Base-by-base conservation (phyloP, 2,113 vertebrate species). In the Notarius lentiginosus region DNA sequence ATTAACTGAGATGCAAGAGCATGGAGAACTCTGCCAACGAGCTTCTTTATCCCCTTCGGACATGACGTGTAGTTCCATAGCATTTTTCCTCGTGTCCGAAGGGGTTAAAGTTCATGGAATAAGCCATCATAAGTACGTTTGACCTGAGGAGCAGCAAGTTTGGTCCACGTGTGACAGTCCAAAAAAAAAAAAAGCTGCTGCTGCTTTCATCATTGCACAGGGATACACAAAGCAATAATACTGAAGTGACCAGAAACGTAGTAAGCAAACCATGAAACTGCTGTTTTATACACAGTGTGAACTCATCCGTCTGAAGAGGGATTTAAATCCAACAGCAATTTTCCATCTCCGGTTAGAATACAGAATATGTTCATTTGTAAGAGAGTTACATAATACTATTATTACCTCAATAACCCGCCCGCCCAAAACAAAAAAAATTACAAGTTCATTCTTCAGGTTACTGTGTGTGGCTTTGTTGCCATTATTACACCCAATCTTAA, bases 101-200 rank as follows among this genome's bases (percentile, higher is more conserved):
- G 41, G 41, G 41, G 41, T 41, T 41, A 41, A 41, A 75, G 17
- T 75, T 75, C 2, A 2, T 47, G 70, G 22, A 76, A 51, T 2
- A 76, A 76, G 51, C 12, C 6, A 15, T 41, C 4, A 4, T 41
- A 41, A 41, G 41, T 41, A 14, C 14, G n/a, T 34, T 41, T 63
- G 60, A 55, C 84, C 73, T 77, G 73, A 77, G 58, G 47, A 85
- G n/a, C 73, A 47, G 84, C 15, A 1, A 85, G 14, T 58, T 53
- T 41, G 14, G 77, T 56, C 75, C 41, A 66, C 61, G n/a, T 7
- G 24, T 7, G 20, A 55, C 12, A 11, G 10, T 22, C 72, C 18
- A 51, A 76, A 76, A 76, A 56, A 53, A 53, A 10, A 53, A 51
- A 51, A 30, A 30, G 1, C n/a, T n/a, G 75, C 49, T 77, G 22